Evolutionary conservation across 30 jellyfish, hydroid and myxozoan species (phyloP), one percentile per base, ranked within the genome.

Genomic region (Pelagia noctiluca): DNA sequence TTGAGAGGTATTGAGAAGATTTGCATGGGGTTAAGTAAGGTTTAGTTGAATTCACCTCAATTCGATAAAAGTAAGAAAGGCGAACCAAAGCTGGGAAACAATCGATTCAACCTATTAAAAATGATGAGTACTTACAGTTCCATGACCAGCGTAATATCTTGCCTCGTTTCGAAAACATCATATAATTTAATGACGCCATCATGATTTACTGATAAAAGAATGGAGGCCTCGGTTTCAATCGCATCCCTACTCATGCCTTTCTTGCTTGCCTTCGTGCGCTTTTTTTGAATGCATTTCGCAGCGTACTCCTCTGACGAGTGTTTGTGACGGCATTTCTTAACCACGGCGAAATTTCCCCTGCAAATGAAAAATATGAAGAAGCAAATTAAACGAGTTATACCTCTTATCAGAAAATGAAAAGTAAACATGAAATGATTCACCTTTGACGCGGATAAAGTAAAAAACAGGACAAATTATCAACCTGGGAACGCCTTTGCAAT

Each of bases 331-430:
- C 98, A 93, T 71, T 86, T 54, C 81, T 82, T 87, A 5, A 93
- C 98, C n/a, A 93, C 90, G 8, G 98, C 98, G 60, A 93, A 93
- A 64, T 93, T 97, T 1, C 98, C 98, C 88, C 98, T 93, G 62
- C n/a, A n/a, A n/a, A n/a, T n/a, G n/a, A n/a, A n/a, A n/a, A n/a
- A n/a, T n/a, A n/a, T n/a, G n/a, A n/a, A n/a, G n/a, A n/a, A n/a
- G n/a, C n/a, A n/a, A n/a, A n/a, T n/a, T n/a, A n/a, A n/a, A n/a
- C n/a, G n/a, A n/a, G n/a, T n/a, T 2, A 73, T 19, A 34, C 23
- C 28, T 21, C 8, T 16, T 61, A 47, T 3, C 38, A 25, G 16
- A 25, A n/a, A n/a, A n/a, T n/a, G n/a, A n/a, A n/a, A n/a, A n/a
- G n/a, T n/a, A n/a, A n/a, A n/a, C n/a, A n/a, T n/a, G n/a, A n/a